Conservation (phyloP, 2,888 invertebrate genomes). For the Pimpla rufipes region DNA sequence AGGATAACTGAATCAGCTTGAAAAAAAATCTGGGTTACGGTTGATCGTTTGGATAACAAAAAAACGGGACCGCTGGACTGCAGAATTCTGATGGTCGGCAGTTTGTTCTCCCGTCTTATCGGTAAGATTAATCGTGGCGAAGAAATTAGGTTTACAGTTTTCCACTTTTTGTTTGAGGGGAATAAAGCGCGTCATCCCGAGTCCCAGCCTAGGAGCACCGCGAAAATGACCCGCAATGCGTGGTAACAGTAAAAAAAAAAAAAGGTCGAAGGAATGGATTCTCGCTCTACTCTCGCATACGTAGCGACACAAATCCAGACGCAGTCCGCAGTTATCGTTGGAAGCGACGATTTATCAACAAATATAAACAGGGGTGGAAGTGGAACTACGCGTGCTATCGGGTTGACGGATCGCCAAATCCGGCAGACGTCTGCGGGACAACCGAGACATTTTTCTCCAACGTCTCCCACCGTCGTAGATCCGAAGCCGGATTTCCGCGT, state of each 20-base stretch:
- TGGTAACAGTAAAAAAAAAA: slow-evolving; percentile 36
- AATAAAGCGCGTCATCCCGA: too few relatives aligned
- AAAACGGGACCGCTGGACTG: too few relatives aligned
- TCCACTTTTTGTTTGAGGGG: too few relatives aligned
- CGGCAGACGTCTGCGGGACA: slow-evolving; percentile 46
- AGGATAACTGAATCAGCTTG: not conserved
- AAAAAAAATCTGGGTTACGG: not conserved
- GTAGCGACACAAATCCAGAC: slow-evolving; percentile 22
- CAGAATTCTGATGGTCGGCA: too few relatives aligned
- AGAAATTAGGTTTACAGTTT: not conserved
- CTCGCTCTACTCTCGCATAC: not conserved
- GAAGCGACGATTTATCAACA: slow-evolving; percentile 54
- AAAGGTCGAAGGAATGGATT: not conserved
- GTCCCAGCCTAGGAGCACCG: too few relatives aligned
- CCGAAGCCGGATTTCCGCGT: slow-evolving; percentile 43
- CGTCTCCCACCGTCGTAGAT: slow-evolving; percentile 14
- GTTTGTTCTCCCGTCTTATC: not conserved
- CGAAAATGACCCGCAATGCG: slow-evolving; percentile 22
- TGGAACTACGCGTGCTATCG: slow-evolving; percentile 38
- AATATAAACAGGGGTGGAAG: slow-evolving; percentile 52
- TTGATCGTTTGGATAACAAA: too few relatives aligned
- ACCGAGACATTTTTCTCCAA: slow-evolving; percentile 41
- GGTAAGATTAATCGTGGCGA: not conserved
- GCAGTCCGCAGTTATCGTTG: slow-evolving; percentile 25
- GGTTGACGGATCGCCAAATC: slow-evolving; percentile 50